phyloP scores from a whole-genome alignment of 2,888 invertebrate genomes.

The Cheilosia scutellata region DNA sequence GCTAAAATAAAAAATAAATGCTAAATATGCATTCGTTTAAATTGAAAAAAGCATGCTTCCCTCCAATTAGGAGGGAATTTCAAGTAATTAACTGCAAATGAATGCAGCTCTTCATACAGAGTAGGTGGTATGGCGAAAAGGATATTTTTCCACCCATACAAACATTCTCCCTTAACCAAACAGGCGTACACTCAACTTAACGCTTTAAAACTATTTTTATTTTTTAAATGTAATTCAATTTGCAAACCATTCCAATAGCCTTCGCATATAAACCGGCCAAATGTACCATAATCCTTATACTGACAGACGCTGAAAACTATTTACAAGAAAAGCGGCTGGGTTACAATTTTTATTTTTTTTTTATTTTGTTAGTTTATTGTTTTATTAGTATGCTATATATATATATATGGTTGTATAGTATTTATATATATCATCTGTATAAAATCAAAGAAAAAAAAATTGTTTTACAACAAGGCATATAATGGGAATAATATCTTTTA shows the following conservation, averaged over 20 bases:
- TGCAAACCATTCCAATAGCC: conserved; percentile 17
- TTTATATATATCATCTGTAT: conserved; percentile 64
- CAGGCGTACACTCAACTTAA: neutral
- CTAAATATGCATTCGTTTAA: conserved; percentile 29
- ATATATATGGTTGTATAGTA: conserved; percentile 39
- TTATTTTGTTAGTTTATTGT: conserved; percentile 62
- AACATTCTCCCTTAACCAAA: neutral
- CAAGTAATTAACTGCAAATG: conserved; percentile 70
- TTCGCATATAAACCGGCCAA: neutral
- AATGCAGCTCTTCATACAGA: conserved; percentile 41
- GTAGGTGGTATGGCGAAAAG: conserved; percentile 1
- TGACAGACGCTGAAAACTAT: conserved; percentile 47
- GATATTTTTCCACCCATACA: neutral
- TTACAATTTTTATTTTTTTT: conserved; percentile 26
- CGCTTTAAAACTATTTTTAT: conserved; percentile 11
- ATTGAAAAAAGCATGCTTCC: conserved; percentile 56
- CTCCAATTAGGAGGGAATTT: conserved; percentile 69
- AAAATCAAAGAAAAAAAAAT: conserved; percentile 71
- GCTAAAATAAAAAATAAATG: conserved; percentile 16
- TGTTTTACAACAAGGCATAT: conserved; percentile 61
- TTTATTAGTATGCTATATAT: conserved; percentile 64
- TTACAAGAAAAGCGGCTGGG: conserved; percentile 67
- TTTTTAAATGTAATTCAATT: conserved; percentile 22
- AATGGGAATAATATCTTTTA: conserved; percentile 59
- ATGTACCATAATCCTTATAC: neutral